These are phyloP conservation scores for Bellardia bayeri DNA, from an alignment of 2,888 invertebrate genomes.

Conservation along the genomic window DNA sequence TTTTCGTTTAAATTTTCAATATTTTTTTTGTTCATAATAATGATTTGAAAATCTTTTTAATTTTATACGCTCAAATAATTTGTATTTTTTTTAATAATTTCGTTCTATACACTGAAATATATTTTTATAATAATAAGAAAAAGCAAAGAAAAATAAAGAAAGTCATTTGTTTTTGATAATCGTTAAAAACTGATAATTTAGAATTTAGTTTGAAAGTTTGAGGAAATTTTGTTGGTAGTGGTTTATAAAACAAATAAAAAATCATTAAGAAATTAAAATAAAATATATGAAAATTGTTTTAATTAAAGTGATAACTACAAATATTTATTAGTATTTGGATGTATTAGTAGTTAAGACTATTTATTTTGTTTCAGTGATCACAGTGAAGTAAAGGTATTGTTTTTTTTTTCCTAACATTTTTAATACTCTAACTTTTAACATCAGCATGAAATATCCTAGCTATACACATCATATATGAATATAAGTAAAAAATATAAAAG, in stretches of 20 bases:
- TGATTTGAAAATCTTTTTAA: neutral
- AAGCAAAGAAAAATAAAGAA: slow-evolving; percentile 2
- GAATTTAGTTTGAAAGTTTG: neutral
- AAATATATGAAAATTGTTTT: neutral
- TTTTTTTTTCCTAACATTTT: too few relatives aligned
- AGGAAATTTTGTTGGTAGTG: neutral
- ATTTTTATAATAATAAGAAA: neutral
- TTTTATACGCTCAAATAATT: slow-evolving; percentile 5
- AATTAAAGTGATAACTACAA: neutral
- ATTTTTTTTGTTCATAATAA: neutral
- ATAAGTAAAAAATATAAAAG: too few relatives aligned
- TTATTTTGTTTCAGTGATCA: neutral
- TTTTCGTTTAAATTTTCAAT: neutral
- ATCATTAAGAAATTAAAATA: neutral
- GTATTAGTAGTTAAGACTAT: neutral
- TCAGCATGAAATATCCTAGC: too few relatives aligned
- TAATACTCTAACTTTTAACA: too few relatives aligned
- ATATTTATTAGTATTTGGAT: neutral
- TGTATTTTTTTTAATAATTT: slow-evolving; percentile 63
- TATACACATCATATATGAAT: too few relatives aligned
- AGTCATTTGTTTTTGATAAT: neutral
- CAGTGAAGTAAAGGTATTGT: slow-evolving; percentile 8
- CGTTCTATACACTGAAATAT: slow-evolving; percentile 75
- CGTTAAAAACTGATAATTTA: neutral
- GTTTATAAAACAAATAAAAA: neutral